Evolutionary conservation across 2,797 vertebrate species (phyloP), one percentile per base, ranked within the genome.

Genomic region (Geotrypetes seraphini): DNA sequence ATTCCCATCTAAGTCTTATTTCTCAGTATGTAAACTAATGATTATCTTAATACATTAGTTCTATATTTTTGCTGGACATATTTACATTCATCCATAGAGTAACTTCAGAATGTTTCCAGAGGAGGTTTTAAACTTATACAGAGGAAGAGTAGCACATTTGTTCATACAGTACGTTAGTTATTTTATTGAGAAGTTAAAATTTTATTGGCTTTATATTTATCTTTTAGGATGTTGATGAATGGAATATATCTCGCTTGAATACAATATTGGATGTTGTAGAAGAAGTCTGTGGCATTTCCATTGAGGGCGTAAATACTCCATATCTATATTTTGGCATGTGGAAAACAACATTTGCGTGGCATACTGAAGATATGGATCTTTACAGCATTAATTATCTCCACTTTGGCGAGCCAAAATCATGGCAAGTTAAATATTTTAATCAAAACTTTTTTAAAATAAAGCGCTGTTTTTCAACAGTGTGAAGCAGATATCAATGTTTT

Each of bases 241-340:
- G 94, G 94, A 99, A 97, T 66, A 92, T 98, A 33, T 85, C 78
- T 19, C 92, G 78, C 60, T 78, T 99, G 47, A 93, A 96, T 66
- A 97, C 94, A 2, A 81, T 99, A 62, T 60, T 98, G 71, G 94
- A 99, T 50, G 79, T 97, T 31, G 87, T 97, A 10, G 90, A 83
- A 66, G 92, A 97, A 64, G 92, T 99, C 41, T 91, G 86, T 19
- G 96, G 96, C 3, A 90, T 99, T 38, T 92, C 89, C 33, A 96
- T 99, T 12, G 92, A 99, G 57, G 96, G 93, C 9, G 96, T 99
- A 23, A 99, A 97, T 78, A 99, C 94, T 0, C 94, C 95, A 0
- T 98, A 99, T 57, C 81, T 99, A 1, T 99, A 99, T 75, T 99
- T 98, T 53, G 95, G 95, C 43, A 99, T 99, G 95, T 99, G 95